Conservation (phyloP, 2,888 invertebrate genomes). For the Athrips mouffetella region DNA sequence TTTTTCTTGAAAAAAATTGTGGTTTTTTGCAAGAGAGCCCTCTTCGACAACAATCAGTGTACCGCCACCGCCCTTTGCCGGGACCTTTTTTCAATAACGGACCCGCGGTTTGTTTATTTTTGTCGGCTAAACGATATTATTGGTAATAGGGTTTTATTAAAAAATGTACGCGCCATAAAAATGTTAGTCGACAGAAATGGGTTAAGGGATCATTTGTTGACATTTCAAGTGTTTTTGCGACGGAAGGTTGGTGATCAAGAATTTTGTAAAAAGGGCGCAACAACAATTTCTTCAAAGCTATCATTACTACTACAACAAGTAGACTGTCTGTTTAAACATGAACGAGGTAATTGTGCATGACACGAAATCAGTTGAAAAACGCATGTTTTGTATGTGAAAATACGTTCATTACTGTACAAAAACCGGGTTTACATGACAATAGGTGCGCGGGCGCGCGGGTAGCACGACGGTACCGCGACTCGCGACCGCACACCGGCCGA, state of each 20-base stretch:
- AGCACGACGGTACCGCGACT: constrained; percentile 30
- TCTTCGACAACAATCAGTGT: constrained; percentile 65
- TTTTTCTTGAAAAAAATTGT: constrained; percentile 54
- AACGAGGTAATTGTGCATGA: constrained; percentile 10
- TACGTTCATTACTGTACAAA: constrained; percentile 22
- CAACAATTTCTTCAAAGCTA: not conserved
- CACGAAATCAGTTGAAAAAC: constrained; percentile 14
- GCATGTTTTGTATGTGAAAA: constrained; percentile 14
- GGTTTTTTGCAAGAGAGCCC: constrained; percentile 65
- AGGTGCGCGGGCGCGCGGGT: constrained; percentile 31
- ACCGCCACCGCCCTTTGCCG: constrained; percentile 62
- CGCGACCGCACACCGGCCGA: constrained; percentile 53
- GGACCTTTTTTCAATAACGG: constrained; percentile 66
- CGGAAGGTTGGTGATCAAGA: constrained; percentile 1
- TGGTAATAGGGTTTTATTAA: constrained; percentile 52
- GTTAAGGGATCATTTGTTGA: constrained; percentile 22
- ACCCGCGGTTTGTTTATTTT: constrained; percentile 65
- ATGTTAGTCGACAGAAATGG: constrained; percentile 22
- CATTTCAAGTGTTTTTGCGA: constrained; percentile 17
- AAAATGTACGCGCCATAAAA: constrained; percentile 28
- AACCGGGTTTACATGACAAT: constrained; percentile 30
- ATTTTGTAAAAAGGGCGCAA: not conserved
- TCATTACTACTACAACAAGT: constrained; percentile 4
- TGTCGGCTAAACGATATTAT: constrained; percentile 52
- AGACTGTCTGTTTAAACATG: not conserved